These are phyloP conservation scores for Eupithecia subumbrata DNA, from an alignment of 2,888 invertebrate species.

Conservation along the genomic window DNA sequence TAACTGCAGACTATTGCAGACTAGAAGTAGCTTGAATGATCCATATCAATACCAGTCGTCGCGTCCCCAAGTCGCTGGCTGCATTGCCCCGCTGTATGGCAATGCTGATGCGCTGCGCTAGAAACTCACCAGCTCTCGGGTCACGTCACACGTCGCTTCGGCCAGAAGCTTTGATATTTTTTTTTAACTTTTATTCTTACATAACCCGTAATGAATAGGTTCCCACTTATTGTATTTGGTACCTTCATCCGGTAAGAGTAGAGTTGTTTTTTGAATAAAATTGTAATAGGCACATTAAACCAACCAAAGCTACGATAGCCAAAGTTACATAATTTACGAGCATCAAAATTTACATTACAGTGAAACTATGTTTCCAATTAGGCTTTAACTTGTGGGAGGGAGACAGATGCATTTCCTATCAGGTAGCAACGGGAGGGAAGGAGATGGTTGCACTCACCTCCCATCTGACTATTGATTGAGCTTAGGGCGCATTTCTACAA, in stretches of 20 bases:
- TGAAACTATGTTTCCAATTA: conserved; percentile 2
- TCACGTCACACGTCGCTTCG: background rate
- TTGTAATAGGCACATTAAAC: background rate
- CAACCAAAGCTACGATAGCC: background rate
- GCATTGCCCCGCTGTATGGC: conserved; percentile 2
- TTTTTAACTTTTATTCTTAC: background rate
- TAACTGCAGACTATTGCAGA: background rate
- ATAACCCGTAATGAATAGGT: background rate
- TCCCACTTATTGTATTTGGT: background rate
- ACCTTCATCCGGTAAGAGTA: background rate
- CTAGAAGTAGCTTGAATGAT: background rate
- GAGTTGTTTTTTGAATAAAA: background rate
- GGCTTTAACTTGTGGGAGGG: background rate
- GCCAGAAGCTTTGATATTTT: background rate
- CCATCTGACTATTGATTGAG: conserved; percentile 24
- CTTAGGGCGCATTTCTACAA: background rate
- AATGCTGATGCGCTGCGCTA: background rate
- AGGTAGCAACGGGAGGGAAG: conserved; percentile 2
- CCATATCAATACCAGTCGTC: background rate
- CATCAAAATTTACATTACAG: background rate
- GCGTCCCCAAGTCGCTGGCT: background rate
- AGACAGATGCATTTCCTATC: conserved; percentile 2
- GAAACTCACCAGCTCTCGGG: background rate
- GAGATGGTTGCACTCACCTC: conserved; percentile 21
- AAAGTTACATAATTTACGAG: background rate